Evolutionary conservation across 2,888 invertebrate species (phyloP).

Genomic region (Melanostoma scalare): DNA sequence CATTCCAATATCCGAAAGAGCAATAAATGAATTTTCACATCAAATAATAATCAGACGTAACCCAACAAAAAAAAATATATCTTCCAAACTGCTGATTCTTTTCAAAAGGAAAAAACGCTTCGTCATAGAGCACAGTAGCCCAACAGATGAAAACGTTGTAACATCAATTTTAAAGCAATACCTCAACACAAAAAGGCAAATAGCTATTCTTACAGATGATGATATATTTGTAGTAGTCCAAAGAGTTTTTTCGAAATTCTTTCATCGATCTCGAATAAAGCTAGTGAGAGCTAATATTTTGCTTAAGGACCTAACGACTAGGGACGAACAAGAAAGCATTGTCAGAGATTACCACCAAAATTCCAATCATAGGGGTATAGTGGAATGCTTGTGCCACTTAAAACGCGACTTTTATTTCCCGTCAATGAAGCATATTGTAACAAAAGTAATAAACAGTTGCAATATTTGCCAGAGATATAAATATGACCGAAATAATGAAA

Average conservation of each 20-base stretch:
- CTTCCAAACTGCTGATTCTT: background rate
- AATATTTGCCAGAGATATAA: constrained; percentile 41
- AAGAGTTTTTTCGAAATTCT: no score
- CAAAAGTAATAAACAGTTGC: constrained; percentile 45
- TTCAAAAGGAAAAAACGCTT: constrained; percentile 29
- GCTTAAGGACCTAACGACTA: no score
- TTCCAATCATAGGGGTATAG: no score
- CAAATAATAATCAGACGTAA: constrained; percentile 11
- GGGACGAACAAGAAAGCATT: no score
- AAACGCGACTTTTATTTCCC: constrained; percentile 39
- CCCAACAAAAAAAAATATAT: background rate
- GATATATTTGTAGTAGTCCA: no score
- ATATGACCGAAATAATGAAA: constrained; percentile 41
- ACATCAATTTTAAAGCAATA: constrained; percentile 3
- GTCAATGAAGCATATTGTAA: constrained; percentile 23
- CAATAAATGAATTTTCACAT: constrained; percentile 27
- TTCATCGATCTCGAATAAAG: no score
- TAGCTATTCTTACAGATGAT: no score
- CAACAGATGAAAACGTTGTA: constrained; percentile 2
- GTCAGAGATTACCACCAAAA: no score
- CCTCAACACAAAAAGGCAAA: constrained; percentile 6
- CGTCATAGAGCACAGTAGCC: background rate
- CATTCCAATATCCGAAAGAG: constrained; percentile 38
- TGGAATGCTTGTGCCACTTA: no score
- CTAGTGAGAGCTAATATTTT: no score